Evolutionary conservation across 2,888 invertebrate species (phyloP), one percentile per base, ranked within the genome.

Genomic region (Hydrotaea cyrtoneurina): DNA sequence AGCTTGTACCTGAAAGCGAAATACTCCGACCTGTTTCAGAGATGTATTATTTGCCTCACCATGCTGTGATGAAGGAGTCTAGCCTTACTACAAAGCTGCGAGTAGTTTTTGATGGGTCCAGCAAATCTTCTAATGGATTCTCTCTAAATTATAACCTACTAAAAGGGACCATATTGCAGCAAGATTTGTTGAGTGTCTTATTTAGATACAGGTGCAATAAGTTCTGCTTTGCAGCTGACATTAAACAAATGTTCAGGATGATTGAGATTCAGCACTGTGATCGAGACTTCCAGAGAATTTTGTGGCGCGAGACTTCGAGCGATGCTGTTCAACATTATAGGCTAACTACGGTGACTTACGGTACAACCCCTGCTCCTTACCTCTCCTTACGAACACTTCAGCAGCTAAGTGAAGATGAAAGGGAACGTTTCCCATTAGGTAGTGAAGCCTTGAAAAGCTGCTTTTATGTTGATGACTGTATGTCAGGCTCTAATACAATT

Each of bases 181-280:
- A 57, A 43, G 78, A 77, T n/a, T 17, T 77, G 5, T 77, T 36
- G 36, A 69, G 57, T 26, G 71, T 71, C 0, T 3, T n/a, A n/a
- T n/a, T n/a, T n/a, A 71, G n/a, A 43, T 78, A 13, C 15, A 7
- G 73, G 39, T 73, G 79, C 36, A 73, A 64, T 3, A 79, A 53
- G 64, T 73, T 31, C 11, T 50, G 53, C 36, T 76, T 82, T 8
- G 10, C 75, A 0, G 80, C 76, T 2, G 80, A 83, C 39, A 78
- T 80, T 0, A 73, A 83, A 39, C 76, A 83, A 50, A 83, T 83
- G 83, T 83, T 80, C 69, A 64, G n/a, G 8, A 80, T 80, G 75
- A 66, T 66, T 66, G 66, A 59, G 4, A 15, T 75, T 8, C 53
- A 80, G 7, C 26, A 74, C 0, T 74, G 79, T 13, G 79, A 80